phyloP scores from a whole-genome alignment of 2,113 vertebrate genomes.

The Peucedramus taeniatus region DNA sequence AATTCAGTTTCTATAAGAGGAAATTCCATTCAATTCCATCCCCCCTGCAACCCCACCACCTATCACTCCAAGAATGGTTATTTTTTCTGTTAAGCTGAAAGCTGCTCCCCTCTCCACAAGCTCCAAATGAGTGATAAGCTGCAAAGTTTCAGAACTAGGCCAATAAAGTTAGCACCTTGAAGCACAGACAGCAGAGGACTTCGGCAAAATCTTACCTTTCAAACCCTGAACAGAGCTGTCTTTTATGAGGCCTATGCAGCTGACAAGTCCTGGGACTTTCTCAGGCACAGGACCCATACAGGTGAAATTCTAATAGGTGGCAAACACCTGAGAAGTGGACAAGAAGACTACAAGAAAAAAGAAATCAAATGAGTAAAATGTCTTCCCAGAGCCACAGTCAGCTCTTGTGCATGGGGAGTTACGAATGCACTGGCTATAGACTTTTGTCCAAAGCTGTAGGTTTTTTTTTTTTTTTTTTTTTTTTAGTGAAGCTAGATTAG shows the following conservation, averaged over 20 bases:
- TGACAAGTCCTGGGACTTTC: slow-evolving; percentile 75
- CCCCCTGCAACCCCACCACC: neutral
- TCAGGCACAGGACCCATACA: slow-evolving; percentile 65
- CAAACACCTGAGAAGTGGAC: slow-evolving; percentile 74
- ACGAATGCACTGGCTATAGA: slow-evolving; percentile 97
- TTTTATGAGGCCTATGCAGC: slow-evolving; percentile 74
- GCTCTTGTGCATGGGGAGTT: slow-evolving; percentile 90
- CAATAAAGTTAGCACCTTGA: slow-evolving; percentile 56
- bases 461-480: slow-evolving; percentile 74
- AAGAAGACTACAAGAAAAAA: slow-evolving; percentile 70
- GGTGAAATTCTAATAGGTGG: slow-evolving; percentile 68
- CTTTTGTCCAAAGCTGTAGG: slow-evolving; percentile 97
- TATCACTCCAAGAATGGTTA: slow-evolving; percentile 21
- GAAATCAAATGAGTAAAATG: slow-evolving; percentile 77
- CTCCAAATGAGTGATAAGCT: slow-evolving; percentile 48
- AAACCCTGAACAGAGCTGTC: slow-evolving; percentile 70
- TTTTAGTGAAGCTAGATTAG: slow-evolving; percentile 99
- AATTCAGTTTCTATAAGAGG: slow-evolving; percentile 37
- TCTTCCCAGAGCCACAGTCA: slow-evolving; percentile 87
- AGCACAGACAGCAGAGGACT: slow-evolving; percentile 71
- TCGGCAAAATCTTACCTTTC: slow-evolving; percentile 78
- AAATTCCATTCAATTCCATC: slow-evolving; percentile 43
- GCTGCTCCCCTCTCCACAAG: slow-evolving; percentile 43
- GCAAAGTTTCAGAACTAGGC: slow-evolving; percentile 75
- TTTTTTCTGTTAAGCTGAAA: slow-evolving; percentile 38